These are phyloP conservation scores for Ellobium chinense DNA, from an alignment of 2,888 invertebrate genomes.

Conservation along the genomic window DNA sequence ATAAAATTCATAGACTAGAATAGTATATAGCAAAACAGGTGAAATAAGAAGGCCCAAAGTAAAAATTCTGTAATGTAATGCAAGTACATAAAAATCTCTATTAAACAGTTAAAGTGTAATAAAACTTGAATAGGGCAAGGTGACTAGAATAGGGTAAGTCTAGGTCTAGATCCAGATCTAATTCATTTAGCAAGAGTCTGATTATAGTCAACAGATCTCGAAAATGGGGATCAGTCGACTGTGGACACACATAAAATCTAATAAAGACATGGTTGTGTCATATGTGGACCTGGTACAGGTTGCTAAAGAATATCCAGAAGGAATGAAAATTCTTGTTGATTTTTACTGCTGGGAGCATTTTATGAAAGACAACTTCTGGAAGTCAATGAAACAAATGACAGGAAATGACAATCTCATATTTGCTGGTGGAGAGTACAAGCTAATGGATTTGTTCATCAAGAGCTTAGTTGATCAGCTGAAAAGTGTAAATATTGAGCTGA, in stretches of 20 bases:
- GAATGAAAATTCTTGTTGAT: conserved; percentile 75
- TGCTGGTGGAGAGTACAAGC: conserved; percentile 72
- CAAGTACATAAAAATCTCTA: no score
- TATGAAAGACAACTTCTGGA: conserved; percentile 66
- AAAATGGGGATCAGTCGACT: conserved; percentile 32
- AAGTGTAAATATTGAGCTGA: conserved; percentile 65
- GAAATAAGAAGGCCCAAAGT: no score
- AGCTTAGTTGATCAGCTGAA: conserved; percentile 68
- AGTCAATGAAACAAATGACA: conserved; percentile 53
- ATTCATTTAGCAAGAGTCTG: neutral
- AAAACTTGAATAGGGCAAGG: no score
- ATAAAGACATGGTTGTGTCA: neutral
- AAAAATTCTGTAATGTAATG: no score
- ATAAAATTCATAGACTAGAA: no score
- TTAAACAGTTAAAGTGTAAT: no score
- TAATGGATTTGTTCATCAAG: conserved; percentile 63
- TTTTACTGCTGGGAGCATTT: conserved; percentile 72
- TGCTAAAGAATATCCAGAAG: conserved; percentile 58
- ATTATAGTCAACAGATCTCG: neutral
- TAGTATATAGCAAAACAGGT: no score
- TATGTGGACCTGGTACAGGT: conserved; percentile 68
- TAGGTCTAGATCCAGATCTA: neutral
- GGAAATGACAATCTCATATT: conserved; percentile 68
- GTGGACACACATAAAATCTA: conserved; percentile 19
- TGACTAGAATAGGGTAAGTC: no score